These are phyloP conservation scores for Drosophila ogumai DNA, from an alignment of 1,140 invertebrate species.

Conservation along the genomic window DNA sequence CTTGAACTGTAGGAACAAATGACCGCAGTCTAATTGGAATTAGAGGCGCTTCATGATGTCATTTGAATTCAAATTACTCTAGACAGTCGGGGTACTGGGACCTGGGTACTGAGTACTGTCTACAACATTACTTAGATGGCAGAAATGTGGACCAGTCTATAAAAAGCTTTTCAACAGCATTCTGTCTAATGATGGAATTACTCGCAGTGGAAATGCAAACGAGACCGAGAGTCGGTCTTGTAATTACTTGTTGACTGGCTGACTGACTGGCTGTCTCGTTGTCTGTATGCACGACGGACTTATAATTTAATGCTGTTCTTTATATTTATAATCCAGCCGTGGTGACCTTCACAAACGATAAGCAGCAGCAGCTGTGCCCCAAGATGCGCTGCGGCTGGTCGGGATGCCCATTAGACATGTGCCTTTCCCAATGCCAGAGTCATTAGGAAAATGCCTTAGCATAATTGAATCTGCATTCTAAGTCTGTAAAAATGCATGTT, in stretches of 20 bases:
- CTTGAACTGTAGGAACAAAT: constrained; percentile 3
- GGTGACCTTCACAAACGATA: constrained; percentile 63
- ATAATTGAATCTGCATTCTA: constrained; percentile 35
- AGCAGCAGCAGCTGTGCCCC: constrained; percentile 10
- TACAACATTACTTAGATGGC: constrained; percentile 5
- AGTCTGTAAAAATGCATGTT: constrained; percentile 4
- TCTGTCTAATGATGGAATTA: constrained; percentile 45
- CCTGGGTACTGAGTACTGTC: neutral
- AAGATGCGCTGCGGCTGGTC: neutral
- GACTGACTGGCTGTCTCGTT: constrained; percentile 1
- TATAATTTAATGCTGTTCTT: constrained; percentile 63
- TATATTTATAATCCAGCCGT: constrained; percentile 67
- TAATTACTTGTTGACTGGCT: constrained; percentile 40
- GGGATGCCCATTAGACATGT: constrained; percentile 6
- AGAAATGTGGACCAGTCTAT: constrained; percentile 43
- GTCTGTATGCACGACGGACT: constrained; percentile 39
- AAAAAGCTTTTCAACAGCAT: constrained; percentile 36
- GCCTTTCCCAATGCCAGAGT: constrained; percentile 17
- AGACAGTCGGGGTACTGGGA: constrained; percentile 6
- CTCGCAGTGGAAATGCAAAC: constrained; percentile 33
- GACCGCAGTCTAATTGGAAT: constrained; percentile 20
- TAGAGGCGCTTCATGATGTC: constrained; percentile 28
- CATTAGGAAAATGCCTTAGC: constrained; percentile 28
- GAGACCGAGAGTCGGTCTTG: constrained; percentile 21
- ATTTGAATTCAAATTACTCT: constrained; percentile 28